Percentiles rank a stretch among this genome's conserved stretches.
phyloP scores from a whole-genome alignment of 2,113 vertebrate genomes.

The Brevimyrus niger region DNA sequence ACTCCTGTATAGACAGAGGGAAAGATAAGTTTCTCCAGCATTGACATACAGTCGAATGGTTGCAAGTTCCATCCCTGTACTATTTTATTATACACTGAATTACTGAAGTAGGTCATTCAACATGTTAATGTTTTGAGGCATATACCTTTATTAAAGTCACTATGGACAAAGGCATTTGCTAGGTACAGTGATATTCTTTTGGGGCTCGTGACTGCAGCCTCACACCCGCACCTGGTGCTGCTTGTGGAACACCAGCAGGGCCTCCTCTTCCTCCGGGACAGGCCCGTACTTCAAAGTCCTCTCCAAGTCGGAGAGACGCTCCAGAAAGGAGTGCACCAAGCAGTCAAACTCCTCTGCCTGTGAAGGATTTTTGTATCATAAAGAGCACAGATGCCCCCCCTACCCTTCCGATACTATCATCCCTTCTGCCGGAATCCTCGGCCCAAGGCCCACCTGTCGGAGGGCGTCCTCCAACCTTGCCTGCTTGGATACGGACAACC shows the following conservation, averaged over 20 bases:
- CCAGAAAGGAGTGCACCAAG: slow-evolving; percentile 70
- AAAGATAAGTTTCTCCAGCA: background rate
- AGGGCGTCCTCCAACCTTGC: slow-evolving; percentile 67
- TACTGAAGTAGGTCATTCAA: background rate
- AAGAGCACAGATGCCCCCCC: background rate
- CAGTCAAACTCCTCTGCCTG: slow-evolving; percentile 75
- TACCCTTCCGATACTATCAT: background rate
- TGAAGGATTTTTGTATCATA: background rate
- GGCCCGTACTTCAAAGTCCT: slow-evolving; percentile 59
- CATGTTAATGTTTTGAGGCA: background rate
- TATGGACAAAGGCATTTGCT: background rate
- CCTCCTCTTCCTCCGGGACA: slow-evolving; percentile 64
- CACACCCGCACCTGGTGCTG: slow-evolving; percentile 63
- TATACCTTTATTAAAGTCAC: background rate
- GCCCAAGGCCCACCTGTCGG: slow-evolving; percentile 56
- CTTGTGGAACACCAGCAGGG: slow-evolving; percentile 52
- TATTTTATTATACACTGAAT: background rate
- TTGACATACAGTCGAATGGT: background rate
- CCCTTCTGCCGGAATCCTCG: background rate
- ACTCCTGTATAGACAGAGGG: slow-evolving; percentile 53
- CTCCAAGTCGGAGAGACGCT: slow-evolving; percentile 63
- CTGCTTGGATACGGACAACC: slow-evolving; percentile 71
- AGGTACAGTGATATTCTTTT: background rate
- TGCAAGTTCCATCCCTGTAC: background rate
- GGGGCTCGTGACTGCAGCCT: background rate